These are phyloP conservation scores for Anolis carolinensis DNA, from an alignment of 2,113 vertebrate species.

Conservation along the genomic window DNA sequence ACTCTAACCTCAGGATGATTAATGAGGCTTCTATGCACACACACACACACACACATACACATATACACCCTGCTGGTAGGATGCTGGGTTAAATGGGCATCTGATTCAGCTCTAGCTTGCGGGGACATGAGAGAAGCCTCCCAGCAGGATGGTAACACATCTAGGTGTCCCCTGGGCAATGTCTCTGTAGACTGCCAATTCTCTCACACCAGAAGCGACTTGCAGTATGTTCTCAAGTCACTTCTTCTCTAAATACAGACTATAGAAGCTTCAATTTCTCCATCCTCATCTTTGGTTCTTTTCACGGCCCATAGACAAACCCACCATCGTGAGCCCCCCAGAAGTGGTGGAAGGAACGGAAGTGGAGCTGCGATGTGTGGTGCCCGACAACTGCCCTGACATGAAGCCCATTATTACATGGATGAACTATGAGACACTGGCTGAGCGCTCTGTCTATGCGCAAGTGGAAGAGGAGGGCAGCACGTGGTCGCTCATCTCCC, in stretches of 20 bases:
- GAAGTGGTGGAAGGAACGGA: constrained; percentile 84
- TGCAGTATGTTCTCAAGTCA: too few species aligned
- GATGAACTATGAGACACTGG: constrained; percentile 85
- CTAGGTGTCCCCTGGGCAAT: too few species aligned
- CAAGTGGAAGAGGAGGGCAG: constrained; percentile 82
- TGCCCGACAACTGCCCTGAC: constrained; percentile 88
- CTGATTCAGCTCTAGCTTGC: too few species aligned
- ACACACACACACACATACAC: not conserved
- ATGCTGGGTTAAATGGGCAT: not conserved
- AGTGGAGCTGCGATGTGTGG: constrained; percentile 86
- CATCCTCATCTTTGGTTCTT: not conserved
- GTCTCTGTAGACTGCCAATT: too few species aligned
- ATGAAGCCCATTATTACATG: constrained; percentile 87
- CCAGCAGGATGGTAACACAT: too few species aligned
- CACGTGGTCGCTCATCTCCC: constrained; percentile 83
- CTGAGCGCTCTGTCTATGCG: constrained; percentile 78
- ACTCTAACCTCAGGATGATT: not conserved
- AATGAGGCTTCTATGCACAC: not conserved
- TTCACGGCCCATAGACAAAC: constrained; percentile 76
- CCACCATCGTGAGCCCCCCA: constrained; percentile 84
- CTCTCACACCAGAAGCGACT: too few species aligned
- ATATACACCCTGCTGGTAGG: not conserved
- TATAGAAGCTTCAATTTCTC: not conserved
- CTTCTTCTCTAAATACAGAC: not conserved
- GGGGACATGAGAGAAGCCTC: too few species aligned